A percentile compares a stretch with the other conserved stretches of the same genome.
phyloP scores from a whole-genome alignment of 2,797 vertebrate genomes.

The Nyctibius grandis region DNA sequence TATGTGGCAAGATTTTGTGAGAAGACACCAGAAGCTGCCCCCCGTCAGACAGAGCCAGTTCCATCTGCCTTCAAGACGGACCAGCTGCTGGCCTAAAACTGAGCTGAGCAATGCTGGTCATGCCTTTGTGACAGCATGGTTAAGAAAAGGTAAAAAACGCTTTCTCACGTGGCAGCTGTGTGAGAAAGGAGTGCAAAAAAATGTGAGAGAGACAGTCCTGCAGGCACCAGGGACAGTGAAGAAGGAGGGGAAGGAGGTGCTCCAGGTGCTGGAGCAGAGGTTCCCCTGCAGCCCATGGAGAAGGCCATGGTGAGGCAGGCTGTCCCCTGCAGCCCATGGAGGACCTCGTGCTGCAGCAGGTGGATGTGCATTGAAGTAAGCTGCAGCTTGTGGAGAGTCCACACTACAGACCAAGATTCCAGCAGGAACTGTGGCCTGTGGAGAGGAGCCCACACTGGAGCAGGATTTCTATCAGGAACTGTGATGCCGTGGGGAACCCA shows the following conservation, averaged over 20 bases:
- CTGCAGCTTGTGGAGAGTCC: not conserved
- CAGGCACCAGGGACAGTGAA: not conserved
- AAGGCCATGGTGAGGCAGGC: not conserved
- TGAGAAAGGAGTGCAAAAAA: not conserved
- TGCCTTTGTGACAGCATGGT: not conserved
- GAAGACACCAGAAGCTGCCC: not conserved
- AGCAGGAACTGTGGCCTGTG: not conserved
- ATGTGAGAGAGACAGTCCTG: not conserved
- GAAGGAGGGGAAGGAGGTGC: not conserved
- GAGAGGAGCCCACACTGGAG: not conserved
- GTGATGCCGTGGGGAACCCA: not conserved
- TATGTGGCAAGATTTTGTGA: not conserved
- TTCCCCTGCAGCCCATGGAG: not conserved
- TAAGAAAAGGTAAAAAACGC: not conserved
- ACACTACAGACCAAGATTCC: not conserved
- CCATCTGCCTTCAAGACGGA: not conserved
- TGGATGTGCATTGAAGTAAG: not conserved
- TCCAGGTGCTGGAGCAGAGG: not conserved
- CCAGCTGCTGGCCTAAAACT: accelerated
- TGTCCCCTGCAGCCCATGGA: not conserved
- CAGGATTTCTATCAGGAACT: not conserved
- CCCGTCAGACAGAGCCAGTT: not conserved
- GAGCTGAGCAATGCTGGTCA: not conserved
- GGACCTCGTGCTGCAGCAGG: not conserved
- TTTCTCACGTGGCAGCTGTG: not conserved